Evolutionary conservation across 2,888 invertebrate species (phyloP).

Genomic region (Vesta saturnalis): DNA sequence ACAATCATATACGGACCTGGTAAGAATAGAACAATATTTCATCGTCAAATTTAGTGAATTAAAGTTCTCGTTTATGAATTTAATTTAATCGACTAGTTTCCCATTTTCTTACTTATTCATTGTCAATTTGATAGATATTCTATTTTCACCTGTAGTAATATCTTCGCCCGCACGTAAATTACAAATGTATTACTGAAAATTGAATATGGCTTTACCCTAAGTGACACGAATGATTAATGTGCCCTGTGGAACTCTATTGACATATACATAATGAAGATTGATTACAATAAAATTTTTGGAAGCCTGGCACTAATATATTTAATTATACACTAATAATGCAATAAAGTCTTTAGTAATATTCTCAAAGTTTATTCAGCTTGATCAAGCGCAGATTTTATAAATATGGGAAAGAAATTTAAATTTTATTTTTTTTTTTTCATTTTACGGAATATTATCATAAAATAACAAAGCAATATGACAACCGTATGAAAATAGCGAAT

Average conservation of each 20-base stretch:
- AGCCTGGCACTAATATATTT: conserved; percentile 15
- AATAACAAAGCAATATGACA: no score
- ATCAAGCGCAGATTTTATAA: no score
- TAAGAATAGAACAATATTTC: conserved; percentile 28
- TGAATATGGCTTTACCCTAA: conserved; percentile 8
- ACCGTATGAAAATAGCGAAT: no score
- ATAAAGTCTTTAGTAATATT: conserved; percentile 7
- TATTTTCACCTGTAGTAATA: conserved; percentile 12
- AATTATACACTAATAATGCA: conserved; percentile 37
- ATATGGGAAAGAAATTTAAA: no score
- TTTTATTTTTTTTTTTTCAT: no score
- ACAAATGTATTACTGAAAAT: conserved; percentile 9
- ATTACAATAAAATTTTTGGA: conserved; percentile 26
- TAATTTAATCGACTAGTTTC: conserved; percentile 7
- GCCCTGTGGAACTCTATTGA: conserved; percentile 11
- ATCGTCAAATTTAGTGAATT: conserved; percentile 34
- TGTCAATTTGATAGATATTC: conserved; percentile 18
- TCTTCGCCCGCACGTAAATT: neutral
- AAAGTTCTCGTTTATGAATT: conserved; percentile 39
- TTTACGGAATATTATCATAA: no score
- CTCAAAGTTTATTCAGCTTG: no score
- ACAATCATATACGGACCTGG: conserved; percentile 31
- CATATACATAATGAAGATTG: conserved; percentile 20
- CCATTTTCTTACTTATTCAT: neutral
- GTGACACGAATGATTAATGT: conserved; percentile 15